Conservation (phyloP, 2,113 vertebrate species). For the Nesospiza acunhae region DNA sequence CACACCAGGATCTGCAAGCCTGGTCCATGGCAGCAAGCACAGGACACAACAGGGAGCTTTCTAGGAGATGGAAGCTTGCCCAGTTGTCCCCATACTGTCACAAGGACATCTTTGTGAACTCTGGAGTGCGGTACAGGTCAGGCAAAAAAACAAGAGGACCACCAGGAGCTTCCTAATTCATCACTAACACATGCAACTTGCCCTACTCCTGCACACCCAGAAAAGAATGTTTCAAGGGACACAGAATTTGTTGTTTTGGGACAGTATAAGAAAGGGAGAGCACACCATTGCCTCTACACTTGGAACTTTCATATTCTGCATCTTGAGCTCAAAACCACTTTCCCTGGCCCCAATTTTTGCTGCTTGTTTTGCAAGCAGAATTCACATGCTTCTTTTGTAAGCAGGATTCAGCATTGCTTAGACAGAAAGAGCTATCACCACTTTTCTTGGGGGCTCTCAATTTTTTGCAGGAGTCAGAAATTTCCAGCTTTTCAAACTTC, state of each 20-base stretch:
- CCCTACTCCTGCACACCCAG: background rate
- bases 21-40: background rate
- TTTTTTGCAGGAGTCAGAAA: background rate
- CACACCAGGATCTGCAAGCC: background rate
- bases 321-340: background rate
- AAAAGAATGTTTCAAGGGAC: background rate
- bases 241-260: background rate
- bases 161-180: background rate
- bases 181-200: background rate
- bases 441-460: background rate
- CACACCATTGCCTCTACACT: background rate
- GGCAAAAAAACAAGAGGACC: background rate
- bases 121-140: background rate
- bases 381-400: background rate
- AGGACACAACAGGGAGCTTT: background rate
- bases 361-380: background rate
- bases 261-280: background rate
- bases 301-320: background rate
- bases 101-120: background rate
- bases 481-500: background rate
- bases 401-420: background rate
- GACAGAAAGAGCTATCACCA: background rate
- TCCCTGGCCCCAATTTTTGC: background rate
- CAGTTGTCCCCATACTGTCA: background rate
- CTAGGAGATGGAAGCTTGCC: background rate